Base-by-base conservation (phyloP, 2,113 vertebrate species). In the Anseranas semipalmata region DNA sequence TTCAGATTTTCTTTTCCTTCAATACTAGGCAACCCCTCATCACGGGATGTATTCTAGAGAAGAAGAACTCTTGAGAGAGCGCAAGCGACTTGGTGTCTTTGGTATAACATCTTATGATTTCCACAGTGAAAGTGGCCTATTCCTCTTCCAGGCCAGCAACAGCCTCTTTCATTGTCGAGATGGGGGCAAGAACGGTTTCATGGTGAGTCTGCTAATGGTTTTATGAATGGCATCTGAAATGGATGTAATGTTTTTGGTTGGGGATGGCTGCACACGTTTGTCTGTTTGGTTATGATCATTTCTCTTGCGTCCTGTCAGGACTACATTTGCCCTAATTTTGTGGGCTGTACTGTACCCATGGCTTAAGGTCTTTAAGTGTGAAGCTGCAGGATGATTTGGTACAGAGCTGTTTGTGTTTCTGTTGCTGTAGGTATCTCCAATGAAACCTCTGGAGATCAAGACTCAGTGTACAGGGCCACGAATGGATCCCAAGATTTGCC, bases 71-170 rank as follows among this genome's bases (percentile, higher is more conserved):
- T 94, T 99, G 74, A 98, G 99, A 63, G 99, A 99, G 43, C 98
- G 99, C 70, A 99, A 99, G 95, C 98, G 99, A 11, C 98, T 99
- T 7, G 99, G 99, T 1, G 99, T 99, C 20, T 99, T 99, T 19
- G 99, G 99, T 30, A 99, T 99, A 96, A 99, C 99, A 0, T 99
- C 99, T 2, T 99, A 99, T 0, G 99, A 99, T 98, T 99, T 99
- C 97, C 99, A 99, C 93, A 96, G 98, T 6, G 98, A 98, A 91
- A 99, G 98, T 1, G 99, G 99, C 95, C 98, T 99, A 30, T 99
- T 99, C 98, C 99, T 99, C 55, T 99, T 99, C 97, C 99, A 99
- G 98, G 99, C 99, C 97, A 99, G 98, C 98, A 99, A 99, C 91
- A 99, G 99, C 97, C 99, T 99, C 93, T 99, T 99, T 95, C 99